Evolutionary conservation across 2,113 vertebrate species (phyloP).

Genomic region (Propithecus coquereli): DNA sequence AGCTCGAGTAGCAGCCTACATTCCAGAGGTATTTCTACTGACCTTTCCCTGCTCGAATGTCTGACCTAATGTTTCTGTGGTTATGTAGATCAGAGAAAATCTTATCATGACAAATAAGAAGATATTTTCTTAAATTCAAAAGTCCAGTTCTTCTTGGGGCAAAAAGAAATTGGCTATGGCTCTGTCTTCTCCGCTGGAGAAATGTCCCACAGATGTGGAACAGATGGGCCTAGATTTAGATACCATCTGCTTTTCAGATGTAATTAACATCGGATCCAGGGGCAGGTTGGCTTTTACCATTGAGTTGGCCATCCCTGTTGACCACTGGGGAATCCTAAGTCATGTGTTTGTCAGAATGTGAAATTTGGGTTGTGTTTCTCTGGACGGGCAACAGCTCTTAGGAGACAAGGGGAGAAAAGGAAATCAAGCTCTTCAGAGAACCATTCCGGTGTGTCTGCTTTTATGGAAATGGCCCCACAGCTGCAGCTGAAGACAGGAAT

Average conservation of each 20-base stretch:
- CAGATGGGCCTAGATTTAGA: conserved; percentile 59
- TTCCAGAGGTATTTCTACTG: conserved; percentile 16
- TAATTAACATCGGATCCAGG: conserved; percentile 48
- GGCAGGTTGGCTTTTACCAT: conserved; percentile 39
- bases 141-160: conserved; percentile 39
- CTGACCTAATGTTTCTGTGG: conserved; percentile 51
- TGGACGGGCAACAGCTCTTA: background rate
- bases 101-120: conserved; percentile 62
- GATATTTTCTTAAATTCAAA: conserved; percentile 57
- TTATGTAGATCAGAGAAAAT: conserved; percentile 56
- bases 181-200: conserved; percentile 22
- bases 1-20: background rate
- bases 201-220: conserved; percentile 55
- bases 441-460: background rate
- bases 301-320: conserved; percentile 17
- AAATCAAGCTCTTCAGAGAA: background rate
- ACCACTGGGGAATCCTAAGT: conserved; percentile 41
- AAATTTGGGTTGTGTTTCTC: conserved; percentile 48
- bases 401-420: background rate
- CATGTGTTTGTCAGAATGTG: conserved; percentile 57
- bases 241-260: conserved; percentile 62
- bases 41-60: conserved; percentile 29
- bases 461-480: background rate
- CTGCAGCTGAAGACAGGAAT: background rate
- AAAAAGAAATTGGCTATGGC: conserved; percentile 36